phyloP scores from a whole-genome alignment of 64 coral and sea anemone genomes.

The Porites lutea region DNA sequence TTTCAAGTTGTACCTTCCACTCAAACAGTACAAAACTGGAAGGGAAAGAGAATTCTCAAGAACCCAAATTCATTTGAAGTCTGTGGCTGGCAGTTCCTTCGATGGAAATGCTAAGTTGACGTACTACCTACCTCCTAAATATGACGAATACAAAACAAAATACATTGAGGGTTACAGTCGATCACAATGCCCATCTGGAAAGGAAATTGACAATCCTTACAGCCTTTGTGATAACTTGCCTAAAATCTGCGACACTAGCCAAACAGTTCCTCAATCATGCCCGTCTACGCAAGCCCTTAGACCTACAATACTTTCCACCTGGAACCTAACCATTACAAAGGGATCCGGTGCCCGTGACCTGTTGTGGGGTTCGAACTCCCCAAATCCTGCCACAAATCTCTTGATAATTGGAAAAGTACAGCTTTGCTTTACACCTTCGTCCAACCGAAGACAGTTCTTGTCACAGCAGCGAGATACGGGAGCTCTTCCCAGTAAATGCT shows the following conservation, averaged over 20 bases:
- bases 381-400: no score
- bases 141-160: conserved; percentile 13
- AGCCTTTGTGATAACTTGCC: conserved; percentile 61
- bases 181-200: conserved; percentile 11
- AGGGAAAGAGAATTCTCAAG: not conserved
- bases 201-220: conserved; percentile 58
- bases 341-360: no score
- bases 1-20: conserved; percentile 67
- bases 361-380: no score
- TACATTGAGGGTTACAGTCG: conserved; percentile 52
- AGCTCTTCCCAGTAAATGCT: no score
- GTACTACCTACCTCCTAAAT: conserved; percentile 42
- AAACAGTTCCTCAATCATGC: conserved; percentile 27
- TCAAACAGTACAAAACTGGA: conserved; percentile 14
- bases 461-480: no score
- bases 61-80: conserved; percentile 4
- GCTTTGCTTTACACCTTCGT: no score
- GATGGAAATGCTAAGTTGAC: not conserved
- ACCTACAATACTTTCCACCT: no score
- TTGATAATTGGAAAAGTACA: no score
- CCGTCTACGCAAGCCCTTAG: no score
- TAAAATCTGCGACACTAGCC: conserved; percentile 30
- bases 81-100: not conserved
- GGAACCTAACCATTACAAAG: no score
- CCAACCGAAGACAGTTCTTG: no score